Base-by-base conservation (phyloP, 2,797 vertebrate species). In the Syngnathus rostellatus region DNA sequence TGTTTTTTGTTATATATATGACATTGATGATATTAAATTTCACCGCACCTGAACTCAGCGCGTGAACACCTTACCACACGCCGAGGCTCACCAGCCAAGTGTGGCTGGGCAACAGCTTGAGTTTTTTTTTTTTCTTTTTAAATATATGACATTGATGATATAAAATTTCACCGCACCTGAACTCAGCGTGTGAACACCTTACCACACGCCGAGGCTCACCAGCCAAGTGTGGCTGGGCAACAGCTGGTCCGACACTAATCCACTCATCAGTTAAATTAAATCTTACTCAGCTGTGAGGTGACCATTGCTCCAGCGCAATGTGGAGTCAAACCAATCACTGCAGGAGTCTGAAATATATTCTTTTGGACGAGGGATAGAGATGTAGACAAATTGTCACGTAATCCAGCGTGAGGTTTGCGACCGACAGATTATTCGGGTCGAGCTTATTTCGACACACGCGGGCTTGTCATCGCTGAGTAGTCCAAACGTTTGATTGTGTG, bases 191-290 rank as follows among this genome's bases (percentile, higher is more conserved):
- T 63, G 66, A 54, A 21, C 59, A 61, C 59, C n/a, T 40, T 41
- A 12, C 41, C 59, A 21, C 60, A 23, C n/a, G 11, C n/a, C 11
- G 37, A 21, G 76, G 73, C 60, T 81, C 72, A 76, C 73, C 69
- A 11, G 74, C 77, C 75, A 59, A 3, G 69, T 73, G 62, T 70
- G 62, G 68, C 64, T 46, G 77, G 76, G 78, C 81, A 81, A 77
- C 84, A 85, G 85, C 79, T 86, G 85, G 75, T 71, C 70, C 70
- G 8, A 57, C 75, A 76, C 69, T 81, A 84, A 86, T 84, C 82
- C 77, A 85, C 81, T 86, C 84, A 86, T 84, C 82, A 78, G 71
- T 81, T 77, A 83, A 83, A 88, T 87, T 78, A 84, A 81, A 86
- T 74, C 77, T 76, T 74, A 83, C 74, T 76, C 78, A 62, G 64